Base-by-base conservation (phyloP, 2,113 vertebrate genomes). In the Hymenochirus boettgeri region DNA sequence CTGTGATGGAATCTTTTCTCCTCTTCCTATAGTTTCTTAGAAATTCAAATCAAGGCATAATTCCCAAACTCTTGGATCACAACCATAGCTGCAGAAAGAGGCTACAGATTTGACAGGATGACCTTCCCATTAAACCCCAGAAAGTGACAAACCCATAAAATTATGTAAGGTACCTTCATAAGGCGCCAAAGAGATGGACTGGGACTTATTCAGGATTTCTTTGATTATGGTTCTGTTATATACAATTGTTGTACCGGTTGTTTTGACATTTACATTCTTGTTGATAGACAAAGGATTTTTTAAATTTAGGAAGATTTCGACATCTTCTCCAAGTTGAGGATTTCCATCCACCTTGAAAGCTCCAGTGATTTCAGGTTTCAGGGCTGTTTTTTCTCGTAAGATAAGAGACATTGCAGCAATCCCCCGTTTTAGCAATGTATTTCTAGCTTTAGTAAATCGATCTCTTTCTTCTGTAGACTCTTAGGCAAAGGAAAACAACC, bases 241-340 rank as follows among this genome's bases (percentile, higher is more conserved):
- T 42, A 87, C 22, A 1, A 86, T 88, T 62, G 84, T 82, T 80
- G 83, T 87, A 19, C 83, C 86, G 0, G 80, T 87, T 80, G 87
- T 78, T 21, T 85, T 83, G 52, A 80, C 73, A 0, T 53, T 62
- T 69, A 82, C 71, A 0, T 35, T 71, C 74, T 83, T 87, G 15
- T 18, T 18, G 2, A 75, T 71, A 0, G 65, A 42, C 2, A 77
- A 77, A 42, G 76, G 67, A 70, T 89, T 90, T 72, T 37, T 70
- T 29, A 90, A 74, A 12, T 65, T 12, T 52, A 88, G 58, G 62
- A 55, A 51, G 11, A 88, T 33, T 37, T 10, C 65, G 73, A 89
- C 73, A 6, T 88, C 82, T 62, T 82, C 75, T 22, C 88, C 88
- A 3, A 89, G 71, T 17, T 71, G 29, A 2, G 81, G 72, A 2